Base-by-base conservation (phyloP, 2,888 invertebrate genomes). In the Rutpela maculata region DNA sequence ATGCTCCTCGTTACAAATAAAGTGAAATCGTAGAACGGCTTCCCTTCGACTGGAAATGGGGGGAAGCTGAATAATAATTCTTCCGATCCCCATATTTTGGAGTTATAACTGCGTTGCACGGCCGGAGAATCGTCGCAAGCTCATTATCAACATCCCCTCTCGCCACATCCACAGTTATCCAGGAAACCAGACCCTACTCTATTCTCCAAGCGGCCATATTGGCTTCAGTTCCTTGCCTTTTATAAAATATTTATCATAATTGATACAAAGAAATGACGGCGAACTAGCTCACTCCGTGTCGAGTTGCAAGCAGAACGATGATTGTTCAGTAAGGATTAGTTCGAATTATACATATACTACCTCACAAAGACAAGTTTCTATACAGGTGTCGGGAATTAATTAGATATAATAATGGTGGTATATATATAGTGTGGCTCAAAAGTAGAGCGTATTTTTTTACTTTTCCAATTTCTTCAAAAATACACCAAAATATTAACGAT, bases 21-120 rank as follows among this genome's bases (percentile, higher is more conserved):
- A 81, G 80, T 76, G 71, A 80, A 79, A 81, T 73, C 80, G 76
- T 75, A 65, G 78, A 78, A 74, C 59, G 5, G 60, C 43, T 72
- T 78, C 79, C 76, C 82, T 70, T 50, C 55, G 31, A 62, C 63
- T 75, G 50, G 69, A 60, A 68, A 75, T 50, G 69, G 77, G 74
- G 78, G 78, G 75, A 80, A 72, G 81, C 84, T 80, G 84, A 84
- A 86, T 85, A 87, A 86, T 86, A 85, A 86, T 86, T 85, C 85
- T 85, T 85, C 84, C 82, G 84, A 83, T 85, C 86, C 86, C 86
- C 85, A 86, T 86, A 87, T 87, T 86, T 87, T 84, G 86, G 84
- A 86, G 85, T 86, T 86, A 87, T 87, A 86, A 86, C 86, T 83
- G 85, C 83, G 83, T 83, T 77, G 83, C 81, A 71, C 69, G 76